phyloP scores from a whole-genome alignment of 2,888 invertebrate species.

The Macrostomum cliftonense region DNA sequence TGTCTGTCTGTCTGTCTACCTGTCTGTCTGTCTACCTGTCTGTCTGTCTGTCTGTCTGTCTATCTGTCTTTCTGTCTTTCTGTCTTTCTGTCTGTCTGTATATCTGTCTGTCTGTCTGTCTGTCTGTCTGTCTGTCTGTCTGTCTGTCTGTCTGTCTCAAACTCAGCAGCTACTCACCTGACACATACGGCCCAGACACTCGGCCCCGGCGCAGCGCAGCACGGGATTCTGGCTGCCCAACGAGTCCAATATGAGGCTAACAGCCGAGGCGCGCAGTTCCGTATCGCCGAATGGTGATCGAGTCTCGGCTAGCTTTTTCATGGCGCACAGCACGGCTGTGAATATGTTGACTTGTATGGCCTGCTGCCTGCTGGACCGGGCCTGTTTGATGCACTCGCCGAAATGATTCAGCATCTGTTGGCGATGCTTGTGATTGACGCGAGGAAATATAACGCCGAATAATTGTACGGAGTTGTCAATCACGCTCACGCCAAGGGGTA shows the following conservation, averaged over 20 bases:
- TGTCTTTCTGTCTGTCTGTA: no score
- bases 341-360: conserved; percentile 86
- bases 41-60: no score
- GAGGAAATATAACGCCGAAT: conserved; percentile 79
- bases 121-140: no score
- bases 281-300: conserved; percentile 67
- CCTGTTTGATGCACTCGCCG: conserved; percentile 68
- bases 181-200: conserved; percentile 76
- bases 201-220: conserved; percentile 78
- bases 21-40: no score
- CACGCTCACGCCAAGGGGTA: conserved; percentile 82
- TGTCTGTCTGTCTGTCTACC: no score
- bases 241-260: conserved; percentile 53
- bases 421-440: conserved; percentile 74
- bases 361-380: conserved; percentile 75
- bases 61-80: no score
- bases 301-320: conserved; percentile 59
- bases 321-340: conserved; percentile 68
- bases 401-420: conserved; percentile 94
- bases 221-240: conserved; percentile 40
- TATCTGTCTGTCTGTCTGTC: no score
- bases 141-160: no score
- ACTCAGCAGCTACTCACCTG: conserved; percentile 41
- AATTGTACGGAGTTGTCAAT: conserved; percentile 78
- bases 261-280: conserved; percentile 57